A percentile compares a stretch with the other conserved stretches of the same genome.
Conservation (phyloP, 1,140 invertebrate species). For the Heliconius hermathena region DNA sequence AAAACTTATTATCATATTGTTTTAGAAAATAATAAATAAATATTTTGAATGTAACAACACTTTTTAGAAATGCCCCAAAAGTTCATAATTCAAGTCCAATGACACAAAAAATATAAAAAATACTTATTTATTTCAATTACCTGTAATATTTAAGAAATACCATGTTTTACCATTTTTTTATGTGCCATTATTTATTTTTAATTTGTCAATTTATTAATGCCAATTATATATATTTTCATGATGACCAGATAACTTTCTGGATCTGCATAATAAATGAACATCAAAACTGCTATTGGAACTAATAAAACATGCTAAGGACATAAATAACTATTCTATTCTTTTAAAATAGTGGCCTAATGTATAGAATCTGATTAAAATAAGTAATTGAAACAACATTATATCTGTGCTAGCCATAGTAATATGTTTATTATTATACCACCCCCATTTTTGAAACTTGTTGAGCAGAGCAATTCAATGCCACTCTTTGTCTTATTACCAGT, state of each 20-base stretch:
- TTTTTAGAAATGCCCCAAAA: no score
- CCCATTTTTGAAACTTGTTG: no score
- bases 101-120: no score
- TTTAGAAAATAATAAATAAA: neutral
- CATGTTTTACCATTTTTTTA: neutral
- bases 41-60: neutral
- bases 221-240: neutral
- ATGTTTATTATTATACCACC: no score
- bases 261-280: neutral
- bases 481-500: no score
- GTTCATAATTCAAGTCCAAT: no score
- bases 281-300: neutral
- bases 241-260: neutral
- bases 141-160: neutral
- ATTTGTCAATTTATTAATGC: neutral
- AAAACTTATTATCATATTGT: neutral
- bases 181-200: no score
- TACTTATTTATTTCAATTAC: neutral
- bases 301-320: constrained; percentile 29
- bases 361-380: no score
- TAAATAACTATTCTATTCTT: constrained; percentile 41
- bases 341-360: neutral
- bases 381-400: no score
- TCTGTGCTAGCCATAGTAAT: no score
- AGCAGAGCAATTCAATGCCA: no score